Base-by-base conservation (phyloP, 2,888 invertebrate species). In the Andrena bicolor region DNA sequence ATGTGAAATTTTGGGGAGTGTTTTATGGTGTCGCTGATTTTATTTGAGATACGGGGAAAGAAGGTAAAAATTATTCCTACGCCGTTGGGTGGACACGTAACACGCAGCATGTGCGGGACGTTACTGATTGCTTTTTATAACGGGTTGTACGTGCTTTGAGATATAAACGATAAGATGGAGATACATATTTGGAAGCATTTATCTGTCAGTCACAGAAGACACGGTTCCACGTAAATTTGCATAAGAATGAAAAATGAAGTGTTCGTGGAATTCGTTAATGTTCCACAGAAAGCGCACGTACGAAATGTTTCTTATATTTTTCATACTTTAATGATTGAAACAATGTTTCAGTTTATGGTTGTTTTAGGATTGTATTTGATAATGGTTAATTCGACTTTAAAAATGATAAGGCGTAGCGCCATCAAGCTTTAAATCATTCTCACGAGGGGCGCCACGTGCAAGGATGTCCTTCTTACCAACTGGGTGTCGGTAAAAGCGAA, bases 121-220 rank as follows among this genome's bases (percentile, higher is more conserved):
- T 66, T 71, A 80, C 63, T 23, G 71, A 82, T 80, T 73, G 49
- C 69, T 73, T 76, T 80, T 65, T 65, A 58, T 76, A 80, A 64
- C 51, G 51, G 51, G 4, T 26, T 20, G 51, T 69, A 68, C 75
- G 58, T 76, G 71, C 13, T 53, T 35, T 20, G 30, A 23, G 60
- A 72, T 58, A 58, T 28, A 63, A 64, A 60, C 51, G 72, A 74
- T 70, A 35, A 63, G 16, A 23, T 71, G 35, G 23, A 41, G 49
- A 70, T 71, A 63, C 51, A 58, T 70, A 79, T 68, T 65, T 66
- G 69, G 48, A 70, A 74, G 60, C 30, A 41, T 51, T 72, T 58
- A 56, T 63, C 51, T 56, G 53, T 10, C 28, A 26, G 16, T 49
- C 20, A 3, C 0, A 23, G 32, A 30, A 30, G 16, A 41, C 16